Evolutionary conservation across 1,140 invertebrate species (phyloP).

Genomic region (Trichonephila inaurata): DNA sequence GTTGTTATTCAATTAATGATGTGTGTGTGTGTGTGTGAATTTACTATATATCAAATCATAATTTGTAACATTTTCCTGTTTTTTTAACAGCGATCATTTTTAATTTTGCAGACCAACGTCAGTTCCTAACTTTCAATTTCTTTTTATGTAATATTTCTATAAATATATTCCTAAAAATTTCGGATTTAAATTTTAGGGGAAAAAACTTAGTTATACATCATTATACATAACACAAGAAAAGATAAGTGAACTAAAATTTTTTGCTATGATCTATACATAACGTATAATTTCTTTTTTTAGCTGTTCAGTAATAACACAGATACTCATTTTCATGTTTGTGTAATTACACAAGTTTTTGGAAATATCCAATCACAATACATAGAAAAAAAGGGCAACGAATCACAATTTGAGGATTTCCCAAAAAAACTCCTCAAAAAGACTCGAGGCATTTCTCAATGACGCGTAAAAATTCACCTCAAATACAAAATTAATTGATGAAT

Average conservation of each 20-base stretch:
- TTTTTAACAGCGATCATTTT: too few relatives aligned
- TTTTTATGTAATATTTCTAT: too few relatives aligned
- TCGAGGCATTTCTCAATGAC: neutral
- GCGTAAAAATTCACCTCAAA: neutral
- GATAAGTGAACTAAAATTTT: neutral
- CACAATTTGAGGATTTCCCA: neutral
- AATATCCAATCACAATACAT: neutral
- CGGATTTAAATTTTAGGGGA: too few relatives aligned
- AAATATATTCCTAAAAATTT: too few relatives aligned
- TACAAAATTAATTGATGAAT: conserved; percentile 15
- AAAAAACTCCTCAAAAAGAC: neutral
- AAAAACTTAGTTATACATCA: too few relatives aligned
- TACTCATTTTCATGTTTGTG: neutral
- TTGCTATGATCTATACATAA: neutral
- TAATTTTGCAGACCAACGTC: too few relatives aligned
- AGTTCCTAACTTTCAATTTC: too few relatives aligned
- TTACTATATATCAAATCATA: too few relatives aligned
- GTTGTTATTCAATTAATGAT: too few relatives aligned
- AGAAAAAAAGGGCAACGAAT: neutral
- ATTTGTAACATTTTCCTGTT: too few relatives aligned
- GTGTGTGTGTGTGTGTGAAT: too few relatives aligned
- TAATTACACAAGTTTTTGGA: neutral
- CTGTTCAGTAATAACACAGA: neutral
- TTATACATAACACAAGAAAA: neutral
- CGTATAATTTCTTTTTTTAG: neutral